Conservation (phyloP, 1,140 invertebrate species). For the Tachypleus tridentatus region DNA sequence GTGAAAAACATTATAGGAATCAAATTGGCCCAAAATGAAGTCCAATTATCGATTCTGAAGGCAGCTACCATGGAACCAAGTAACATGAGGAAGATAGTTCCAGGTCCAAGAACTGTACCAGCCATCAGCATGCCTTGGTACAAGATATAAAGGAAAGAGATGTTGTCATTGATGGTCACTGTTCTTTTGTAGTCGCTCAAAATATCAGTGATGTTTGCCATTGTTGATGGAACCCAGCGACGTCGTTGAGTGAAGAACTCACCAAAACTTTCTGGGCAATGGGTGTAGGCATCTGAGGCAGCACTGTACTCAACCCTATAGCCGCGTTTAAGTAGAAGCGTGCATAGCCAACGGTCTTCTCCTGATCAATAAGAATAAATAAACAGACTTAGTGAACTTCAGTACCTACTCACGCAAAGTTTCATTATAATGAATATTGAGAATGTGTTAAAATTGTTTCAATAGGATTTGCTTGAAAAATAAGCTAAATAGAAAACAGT, state of each 20-base stretch:
- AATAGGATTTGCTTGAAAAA: too few species aligned
- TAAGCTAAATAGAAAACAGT: too few species aligned
- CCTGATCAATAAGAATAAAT: constrained; percentile 42
- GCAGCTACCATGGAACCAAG: constrained; percentile 45
- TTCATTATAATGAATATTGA: too few species aligned
- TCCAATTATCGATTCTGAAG: constrained; percentile 40
- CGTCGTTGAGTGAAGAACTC: constrained; percentile 52
- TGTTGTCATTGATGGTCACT: constrained; percentile 43
- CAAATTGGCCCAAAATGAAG: constrained; percentile 37
- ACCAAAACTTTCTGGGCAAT: constrained; percentile 45
- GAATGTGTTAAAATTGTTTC: too few species aligned
- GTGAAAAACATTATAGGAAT: constrained; percentile 39
- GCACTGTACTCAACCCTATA: constrained; percentile 53
- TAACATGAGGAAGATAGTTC: constrained; percentile 50
- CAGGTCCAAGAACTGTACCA: constrained; percentile 47
- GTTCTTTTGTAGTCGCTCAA: constrained; percentile 41
- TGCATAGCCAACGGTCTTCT: constrained; percentile 53
- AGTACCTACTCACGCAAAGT: too few species aligned
- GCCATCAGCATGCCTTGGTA: constrained; percentile 40
- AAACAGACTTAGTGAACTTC: too few species aligned
- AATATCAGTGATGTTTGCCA: constrained; percentile 53
- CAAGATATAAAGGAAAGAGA: constrained; percentile 43
- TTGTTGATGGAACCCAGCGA: constrained; percentile 51
- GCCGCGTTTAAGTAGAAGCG: constrained; percentile 47
- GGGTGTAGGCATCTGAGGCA: constrained; percentile 50